Evolutionary conservation across 2,888 invertebrate species (phyloP).

Genomic region (Reticulitermes lucifugus): DNA sequence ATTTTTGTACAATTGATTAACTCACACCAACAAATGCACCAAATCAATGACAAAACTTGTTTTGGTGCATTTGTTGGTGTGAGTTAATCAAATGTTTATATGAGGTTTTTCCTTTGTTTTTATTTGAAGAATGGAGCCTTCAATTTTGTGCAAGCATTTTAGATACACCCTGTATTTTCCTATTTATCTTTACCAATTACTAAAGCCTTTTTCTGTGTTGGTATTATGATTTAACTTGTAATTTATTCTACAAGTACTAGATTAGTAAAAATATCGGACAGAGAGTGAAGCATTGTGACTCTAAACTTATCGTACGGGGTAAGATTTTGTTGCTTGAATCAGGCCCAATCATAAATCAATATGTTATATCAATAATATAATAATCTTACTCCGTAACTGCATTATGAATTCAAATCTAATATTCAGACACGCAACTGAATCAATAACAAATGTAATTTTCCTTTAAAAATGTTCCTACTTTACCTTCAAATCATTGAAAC

Average conservation of each 20-base stretch:
- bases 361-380: conserved; percentile 23
- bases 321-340: conserved; percentile 3
- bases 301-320: not conserved
- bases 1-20: too few species aligned
- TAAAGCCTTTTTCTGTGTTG: not conserved
- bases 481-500: not conserved
- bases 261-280: not conserved
- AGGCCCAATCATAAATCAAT: conserved; percentile 22
- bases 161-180: too few species aligned
- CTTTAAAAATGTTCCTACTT: not conserved
- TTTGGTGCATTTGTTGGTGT: too few species aligned
- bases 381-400: conserved; percentile 11
- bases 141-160: too few species aligned
- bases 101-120: too few species aligned
- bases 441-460: conserved; percentile 7
- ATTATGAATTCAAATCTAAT: conserved; percentile 23
- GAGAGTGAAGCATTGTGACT: not conserved
- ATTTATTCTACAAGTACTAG: not conserved
- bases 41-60: too few species aligned
- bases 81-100: too few species aligned
- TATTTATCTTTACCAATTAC: not conserved
- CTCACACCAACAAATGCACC: too few species aligned
- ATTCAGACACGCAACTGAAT: conserved; percentile 20
- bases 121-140: too few species aligned
- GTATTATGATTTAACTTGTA: not conserved